These are phyloP conservation scores for Periophthalmus magnuspinnatus DNA, from an alignment of 2,797 vertebrate species.

Conservation along the genomic window DNA sequence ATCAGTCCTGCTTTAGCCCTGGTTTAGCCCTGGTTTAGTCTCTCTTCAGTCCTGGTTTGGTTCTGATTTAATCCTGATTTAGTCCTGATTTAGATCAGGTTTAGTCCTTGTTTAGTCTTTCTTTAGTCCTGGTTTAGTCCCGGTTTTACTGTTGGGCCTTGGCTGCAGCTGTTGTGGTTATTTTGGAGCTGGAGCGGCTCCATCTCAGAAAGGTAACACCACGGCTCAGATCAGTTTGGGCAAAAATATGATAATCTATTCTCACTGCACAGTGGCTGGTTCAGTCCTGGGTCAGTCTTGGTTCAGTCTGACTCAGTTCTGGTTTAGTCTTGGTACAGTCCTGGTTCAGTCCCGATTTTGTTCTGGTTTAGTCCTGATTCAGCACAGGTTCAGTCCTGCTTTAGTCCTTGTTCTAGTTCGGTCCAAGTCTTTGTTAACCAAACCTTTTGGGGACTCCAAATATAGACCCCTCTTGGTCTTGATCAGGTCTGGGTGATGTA, in stretches of 20 bases:
- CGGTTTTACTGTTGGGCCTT: constrained; percentile 18
- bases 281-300: too few relatives aligned
- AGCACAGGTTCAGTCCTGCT: not conserved
- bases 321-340: constrained; percentile 4
- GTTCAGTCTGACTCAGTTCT: too few relatives aligned
- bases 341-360: constrained; percentile 1
- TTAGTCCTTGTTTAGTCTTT: constrained; percentile 17
- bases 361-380: not conserved
- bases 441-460: too few relatives aligned
- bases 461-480: not conserved
- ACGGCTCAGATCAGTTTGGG: not conserved
- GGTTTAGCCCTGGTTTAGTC: not conserved
- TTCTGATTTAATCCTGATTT: not conserved
- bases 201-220: constrained; percentile 71
- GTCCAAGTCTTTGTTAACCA: not conserved
- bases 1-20: not conserved
- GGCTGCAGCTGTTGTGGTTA: constrained; percentile 68
- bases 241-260: not conserved
- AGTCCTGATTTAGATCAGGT: constrained; percentile 42
- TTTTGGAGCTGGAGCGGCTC: constrained; percentile 79
- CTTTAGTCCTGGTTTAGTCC: not conserved
- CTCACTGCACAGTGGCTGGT: not conserved
- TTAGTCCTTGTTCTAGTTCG: not conserved
- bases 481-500: too few relatives aligned
- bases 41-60: too few relatives aligned